Conservation (phyloP, 2,888 invertebrate species). For the Callimorpha dominula region DNA sequence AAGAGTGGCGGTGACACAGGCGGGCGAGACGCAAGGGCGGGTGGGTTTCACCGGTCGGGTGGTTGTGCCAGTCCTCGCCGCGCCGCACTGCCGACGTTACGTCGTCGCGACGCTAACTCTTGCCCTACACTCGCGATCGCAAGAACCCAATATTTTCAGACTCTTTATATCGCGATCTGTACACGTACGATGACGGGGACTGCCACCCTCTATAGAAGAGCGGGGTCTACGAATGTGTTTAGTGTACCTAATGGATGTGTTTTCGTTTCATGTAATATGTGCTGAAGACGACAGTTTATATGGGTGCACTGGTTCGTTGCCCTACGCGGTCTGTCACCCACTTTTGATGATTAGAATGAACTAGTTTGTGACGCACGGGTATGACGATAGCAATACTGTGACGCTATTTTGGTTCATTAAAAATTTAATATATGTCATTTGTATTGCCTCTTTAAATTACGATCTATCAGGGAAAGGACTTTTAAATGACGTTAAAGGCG, state of each 20-base stretch:
- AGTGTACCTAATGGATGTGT: conserved; percentile 73
- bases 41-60: conserved; percentile 66
- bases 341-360: conserved; percentile 72
- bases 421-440: conserved; percentile 12
- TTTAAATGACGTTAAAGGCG: no score
- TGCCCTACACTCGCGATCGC: conserved; percentile 61
- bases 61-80: conserved; percentile 74
- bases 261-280: conserved; percentile 64
- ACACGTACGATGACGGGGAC: conserved; percentile 57
- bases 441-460: not conserved
- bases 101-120: conserved; percentile 59
- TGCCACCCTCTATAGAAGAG: conserved; percentile 45
- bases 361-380: conserved; percentile 57
- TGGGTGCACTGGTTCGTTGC: conserved; percentile 77
- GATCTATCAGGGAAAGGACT: not conserved
- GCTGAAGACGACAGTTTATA: conserved; percentile 69
- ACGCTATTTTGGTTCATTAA: conserved; percentile 61
- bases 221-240: conserved; percentile 62
- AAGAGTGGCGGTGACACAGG: conserved; percentile 78
- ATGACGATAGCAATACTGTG: conserved; percentile 56
- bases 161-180: conserved; percentile 55
- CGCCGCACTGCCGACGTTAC: conserved; percentile 70
- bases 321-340: conserved; percentile 71
- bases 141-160: conserved; percentile 51
- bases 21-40: conserved; percentile 65